Percentiles rank a stretch among this genome's conserved stretches.
These are phyloP conservation scores for Lycaena phlaeas DNA, from an alignment of 2,888 invertebrate species.

Conservation along the genomic window DNA sequence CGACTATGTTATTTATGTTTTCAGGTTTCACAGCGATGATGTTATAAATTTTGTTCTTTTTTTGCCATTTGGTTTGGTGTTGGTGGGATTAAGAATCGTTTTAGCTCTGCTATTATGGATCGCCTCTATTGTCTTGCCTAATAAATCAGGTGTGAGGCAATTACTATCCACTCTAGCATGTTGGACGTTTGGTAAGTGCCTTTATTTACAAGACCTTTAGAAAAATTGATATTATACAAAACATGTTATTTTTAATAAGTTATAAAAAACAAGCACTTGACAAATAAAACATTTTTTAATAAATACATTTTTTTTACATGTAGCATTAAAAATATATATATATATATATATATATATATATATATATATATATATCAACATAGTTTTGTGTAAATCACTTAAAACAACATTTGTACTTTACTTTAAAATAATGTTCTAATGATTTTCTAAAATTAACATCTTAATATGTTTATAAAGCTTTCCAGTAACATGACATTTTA, in stretches of 20 bases:
- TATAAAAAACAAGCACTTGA: background rate
- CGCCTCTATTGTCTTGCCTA: slow-evolving; percentile 71
- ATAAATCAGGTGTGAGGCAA: slow-evolving; percentile 67
- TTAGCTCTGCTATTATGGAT: slow-evolving; percentile 69
- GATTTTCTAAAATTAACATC: too few species aligned
- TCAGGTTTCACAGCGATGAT: slow-evolving; percentile 70
- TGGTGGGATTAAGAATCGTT: slow-evolving; percentile 60
- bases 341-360: too few species aligned
- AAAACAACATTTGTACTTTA: too few species aligned
- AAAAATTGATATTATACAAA: background rate
- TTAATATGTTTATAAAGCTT: too few species aligned
- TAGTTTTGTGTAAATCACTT: too few species aligned
- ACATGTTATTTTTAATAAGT: background rate
- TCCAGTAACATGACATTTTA: too few species aligned
- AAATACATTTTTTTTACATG: background rate
- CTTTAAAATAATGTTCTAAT: too few species aligned
- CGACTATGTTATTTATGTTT: slow-evolving; percentile 20
- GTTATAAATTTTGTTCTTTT: slow-evolving; percentile 66
- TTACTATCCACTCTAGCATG: slow-evolving; percentile 72
- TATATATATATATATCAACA: too few species aligned
- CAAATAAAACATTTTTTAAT: background rate
- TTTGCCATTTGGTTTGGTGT: slow-evolving; percentile 69
- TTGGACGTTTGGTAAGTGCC: slow-evolving; percentile 68
- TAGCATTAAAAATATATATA: too few species aligned
- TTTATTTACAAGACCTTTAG: background rate